These are phyloP conservation scores for Paracyprichromis sp. DNA, from an alignment of 2,113 vertebrate species.

Conservation along the genomic window DNA sequence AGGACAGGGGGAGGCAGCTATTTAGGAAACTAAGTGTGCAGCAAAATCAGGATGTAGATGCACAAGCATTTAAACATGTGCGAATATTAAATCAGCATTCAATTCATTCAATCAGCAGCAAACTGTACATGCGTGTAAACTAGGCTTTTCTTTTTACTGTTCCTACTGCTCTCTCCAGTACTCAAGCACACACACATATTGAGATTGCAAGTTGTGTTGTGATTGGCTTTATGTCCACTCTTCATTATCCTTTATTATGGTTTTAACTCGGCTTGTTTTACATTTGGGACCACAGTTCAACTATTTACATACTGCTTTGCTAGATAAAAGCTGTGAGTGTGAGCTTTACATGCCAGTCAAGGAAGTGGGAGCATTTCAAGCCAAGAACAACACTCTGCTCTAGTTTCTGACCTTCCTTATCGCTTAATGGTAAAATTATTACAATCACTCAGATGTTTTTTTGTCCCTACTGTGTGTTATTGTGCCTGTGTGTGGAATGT, in stretches of 20 bases:
- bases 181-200: not conserved
- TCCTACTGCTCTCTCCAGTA: not conserved
- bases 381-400: slow-evolving; percentile 62
- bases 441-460: not conserved
- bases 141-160: not conserved
- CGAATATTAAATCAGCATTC: not conserved
- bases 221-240: slow-evolving; percentile 47
- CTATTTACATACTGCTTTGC: slow-evolving; percentile 26
- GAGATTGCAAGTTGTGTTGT: slow-evolving; percentile 45
- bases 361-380: slow-evolving; percentile 18
- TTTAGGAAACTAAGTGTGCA: not conserved
- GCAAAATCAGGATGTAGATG: not conserved
- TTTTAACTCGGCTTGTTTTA: slow-evolving; percentile 62
- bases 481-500: not conserved
- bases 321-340: slow-evolving; percentile 43
- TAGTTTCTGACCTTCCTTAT: slow-evolving; percentile 47
- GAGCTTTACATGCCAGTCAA: not conserved
- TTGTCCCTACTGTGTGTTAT: not conserved
- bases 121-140: not conserved
- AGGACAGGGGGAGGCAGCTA: not conserved
- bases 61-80: not conserved
- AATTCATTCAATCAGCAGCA: not conserved
- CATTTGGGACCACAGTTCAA: slow-evolving; percentile 45
- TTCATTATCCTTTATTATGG: slow-evolving; percentile 66
- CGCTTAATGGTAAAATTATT: slow-evolving; percentile 28